A percentile compares a stretch with the other conserved stretches of the same genome.
Conservation (phyloP, 2,113 vertebrate species). For the Dicaeum eximium region DNA sequence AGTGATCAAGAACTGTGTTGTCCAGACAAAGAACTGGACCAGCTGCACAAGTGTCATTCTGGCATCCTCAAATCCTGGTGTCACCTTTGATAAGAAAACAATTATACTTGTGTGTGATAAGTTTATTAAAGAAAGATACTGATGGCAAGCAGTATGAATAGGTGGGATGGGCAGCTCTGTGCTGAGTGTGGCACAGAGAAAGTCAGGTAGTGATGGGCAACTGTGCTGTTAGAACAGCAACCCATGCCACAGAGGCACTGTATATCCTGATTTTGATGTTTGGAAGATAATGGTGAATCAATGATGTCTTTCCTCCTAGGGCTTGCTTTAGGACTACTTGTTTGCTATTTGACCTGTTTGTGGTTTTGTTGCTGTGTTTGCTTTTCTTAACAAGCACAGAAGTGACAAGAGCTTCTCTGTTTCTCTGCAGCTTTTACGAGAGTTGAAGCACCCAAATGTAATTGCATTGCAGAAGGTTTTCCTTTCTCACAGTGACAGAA, state of each 20-base stretch:
- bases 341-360: neutral
- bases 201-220: neutral
- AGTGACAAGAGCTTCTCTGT: slow-evolving; percentile 29
- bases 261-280: neutral
- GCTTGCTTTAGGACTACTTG: neutral
- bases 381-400: neutral
- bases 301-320: neutral
- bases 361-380: neutral
- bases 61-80: neutral
- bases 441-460: slow-evolving; percentile 89
- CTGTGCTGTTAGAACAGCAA: neutral
- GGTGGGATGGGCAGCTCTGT: neutral
- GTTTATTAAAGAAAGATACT: neutral
- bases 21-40: neutral
- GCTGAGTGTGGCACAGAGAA: neutral
- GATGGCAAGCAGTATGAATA: neutral
- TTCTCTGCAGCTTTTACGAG: slow-evolving; percentile 82
- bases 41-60: neutral
- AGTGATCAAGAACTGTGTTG: neutral
- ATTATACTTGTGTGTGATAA: neutral
- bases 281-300: neutral
- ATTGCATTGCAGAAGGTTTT: slow-evolving; percentile 91
- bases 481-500: slow-evolving; percentile 89
- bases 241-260: accelerated
- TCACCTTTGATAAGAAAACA: neutral